These are phyloP conservation scores for Myotis brandtii DNA, from an alignment of 2,113 vertebrate species.

Conservation along the genomic window DNA sequence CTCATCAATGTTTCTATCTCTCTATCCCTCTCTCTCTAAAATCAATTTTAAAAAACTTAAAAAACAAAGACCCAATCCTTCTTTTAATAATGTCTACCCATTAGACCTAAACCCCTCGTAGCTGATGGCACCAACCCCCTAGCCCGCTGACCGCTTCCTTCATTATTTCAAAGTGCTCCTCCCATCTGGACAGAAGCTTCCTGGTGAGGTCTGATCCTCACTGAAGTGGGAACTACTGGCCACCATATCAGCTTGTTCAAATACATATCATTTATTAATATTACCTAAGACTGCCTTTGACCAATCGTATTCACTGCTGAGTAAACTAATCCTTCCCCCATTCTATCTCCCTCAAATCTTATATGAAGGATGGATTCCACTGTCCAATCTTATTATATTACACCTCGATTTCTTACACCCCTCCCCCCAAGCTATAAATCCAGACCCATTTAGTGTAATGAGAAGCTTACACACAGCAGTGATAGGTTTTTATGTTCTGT, in stretches of 20 bases:
- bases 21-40: too few species aligned
- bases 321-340: background rate
- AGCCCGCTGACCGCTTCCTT: too few species aligned
- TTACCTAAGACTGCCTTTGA: background rate
- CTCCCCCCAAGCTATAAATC: background rate
- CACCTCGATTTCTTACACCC: background rate
- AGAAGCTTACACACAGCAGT: fast-evolving
- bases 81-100: background rate
- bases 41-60: too few species aligned
- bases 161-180: background rate
- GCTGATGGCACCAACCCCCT: fast-evolving
- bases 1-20: too few species aligned
- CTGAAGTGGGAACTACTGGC: background rate
- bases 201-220: background rate
- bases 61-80: background rate
- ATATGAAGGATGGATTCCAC: background rate
- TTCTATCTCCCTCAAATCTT: background rate
- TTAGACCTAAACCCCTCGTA: background rate
- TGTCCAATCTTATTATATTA: background rate
- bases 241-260: background rate
- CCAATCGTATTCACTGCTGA: background rate
- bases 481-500: background rate
- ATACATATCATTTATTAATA: background rate
- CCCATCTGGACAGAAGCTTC: background rate
- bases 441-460: background rate